These are phyloP conservation scores for Epinephelus moara DNA, from an alignment of 2,113 vertebrate species.

Conservation along the genomic window DNA sequence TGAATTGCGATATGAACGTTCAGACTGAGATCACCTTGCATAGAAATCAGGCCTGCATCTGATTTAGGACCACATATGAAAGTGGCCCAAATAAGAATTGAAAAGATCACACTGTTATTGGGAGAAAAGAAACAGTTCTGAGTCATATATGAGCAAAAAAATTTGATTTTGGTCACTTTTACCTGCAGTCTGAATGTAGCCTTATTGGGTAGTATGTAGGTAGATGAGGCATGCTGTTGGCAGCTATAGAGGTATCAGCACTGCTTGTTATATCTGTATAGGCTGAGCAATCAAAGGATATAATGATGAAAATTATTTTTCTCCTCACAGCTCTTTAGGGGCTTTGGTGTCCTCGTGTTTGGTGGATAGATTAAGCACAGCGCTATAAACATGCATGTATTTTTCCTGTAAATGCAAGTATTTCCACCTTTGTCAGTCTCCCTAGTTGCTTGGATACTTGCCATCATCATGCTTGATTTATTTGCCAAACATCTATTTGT, in stretches of 20 bases:
- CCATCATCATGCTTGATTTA: conserved; percentile 2
- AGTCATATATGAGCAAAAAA: too few relatives aligned
- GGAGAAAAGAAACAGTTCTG: too few relatives aligned
- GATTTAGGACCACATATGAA: too few relatives aligned
- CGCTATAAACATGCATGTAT: not conserved
- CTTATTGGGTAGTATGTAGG: too few relatives aligned
- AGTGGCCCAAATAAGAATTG: too few relatives aligned
- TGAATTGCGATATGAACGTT: too few relatives aligned
- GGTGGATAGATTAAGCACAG: not conserved
- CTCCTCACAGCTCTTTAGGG: not conserved
- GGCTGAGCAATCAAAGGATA: not conserved
- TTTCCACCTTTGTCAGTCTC: not conserved
- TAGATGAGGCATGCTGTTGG: too few relatives aligned
- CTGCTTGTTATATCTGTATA: not conserved
- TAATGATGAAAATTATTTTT: not conserved
- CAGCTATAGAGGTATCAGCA: not conserved
- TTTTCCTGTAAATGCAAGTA: not conserved
- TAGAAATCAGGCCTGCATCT: too few relatives aligned
- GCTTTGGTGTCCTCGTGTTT: conserved; percentile 5
- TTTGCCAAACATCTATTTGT: conserved; percentile 23
- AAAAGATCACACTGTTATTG: too few relatives aligned
- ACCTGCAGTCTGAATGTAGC: too few relatives aligned
- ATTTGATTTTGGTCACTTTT: too few relatives aligned
- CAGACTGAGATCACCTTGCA: too few relatives aligned
- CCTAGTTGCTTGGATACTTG: not conserved